Conservation (phyloP, 1,140 invertebrate genomes). For the Forficula auricularia region DNA sequence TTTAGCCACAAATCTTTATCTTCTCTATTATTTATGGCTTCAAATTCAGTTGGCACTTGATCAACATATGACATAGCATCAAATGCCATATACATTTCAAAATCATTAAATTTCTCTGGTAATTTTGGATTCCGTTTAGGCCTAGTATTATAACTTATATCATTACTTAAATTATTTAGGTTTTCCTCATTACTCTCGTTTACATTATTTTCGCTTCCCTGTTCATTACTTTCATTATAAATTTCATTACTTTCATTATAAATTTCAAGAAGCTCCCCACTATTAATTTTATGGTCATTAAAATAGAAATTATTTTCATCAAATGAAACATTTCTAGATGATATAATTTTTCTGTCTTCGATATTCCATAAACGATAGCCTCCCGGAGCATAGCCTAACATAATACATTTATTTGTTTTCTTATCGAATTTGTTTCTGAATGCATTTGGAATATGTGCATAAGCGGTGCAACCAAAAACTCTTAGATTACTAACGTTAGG, state of each 20-base stretch:
- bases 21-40: background rate
- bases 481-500: constrained; percentile 11
- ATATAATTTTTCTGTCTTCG: constrained; percentile 1
- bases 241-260: too few relatives aligned
- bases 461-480: constrained; percentile 11
- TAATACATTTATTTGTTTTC: constrained; percentile 2
- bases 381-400: constrained; percentile 10
- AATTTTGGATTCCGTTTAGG: too few relatives aligned
- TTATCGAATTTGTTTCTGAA: constrained; percentile 9
- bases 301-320: constrained; percentile 5
- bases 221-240: too few relatives aligned
- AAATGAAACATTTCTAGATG: constrained; percentile 4
- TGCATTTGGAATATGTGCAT: constrained; percentile 11
- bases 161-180: too few relatives aligned
- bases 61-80: background rate
- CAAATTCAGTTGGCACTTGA: background rate
- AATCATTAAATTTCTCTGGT: too few relatives aligned
- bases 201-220: too few relatives aligned
- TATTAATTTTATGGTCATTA: too few relatives aligned
- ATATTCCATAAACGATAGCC: constrained; percentile 9
- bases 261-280: too few relatives aligned
- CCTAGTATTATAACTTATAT: too few relatives aligned
- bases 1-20: background rate
- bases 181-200: too few relatives aligned
- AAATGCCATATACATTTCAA: too few relatives aligned